These are phyloP conservation scores for Cirrhinus mrigala DNA, from an alignment of 2,797 vertebrate genomes.

Conservation along the genomic window DNA sequence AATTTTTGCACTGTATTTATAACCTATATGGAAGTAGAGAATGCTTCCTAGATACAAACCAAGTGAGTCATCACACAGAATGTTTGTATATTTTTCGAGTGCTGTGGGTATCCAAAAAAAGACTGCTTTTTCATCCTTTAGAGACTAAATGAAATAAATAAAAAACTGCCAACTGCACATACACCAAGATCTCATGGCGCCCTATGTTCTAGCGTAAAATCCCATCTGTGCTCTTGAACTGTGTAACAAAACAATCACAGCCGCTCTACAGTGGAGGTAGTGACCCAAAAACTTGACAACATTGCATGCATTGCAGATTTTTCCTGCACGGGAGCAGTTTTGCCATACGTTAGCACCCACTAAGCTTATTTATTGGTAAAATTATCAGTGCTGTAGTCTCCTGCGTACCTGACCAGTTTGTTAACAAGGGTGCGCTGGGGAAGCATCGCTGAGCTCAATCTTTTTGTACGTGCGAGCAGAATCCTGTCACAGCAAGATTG, in stretches of 20 bases:
- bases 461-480: constrained; percentile 28
- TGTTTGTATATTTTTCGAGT: background rate
- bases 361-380: constrained; percentile 28
- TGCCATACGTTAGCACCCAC: constrained; percentile 26
- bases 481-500: constrained; percentile 25
- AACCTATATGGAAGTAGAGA: background rate
- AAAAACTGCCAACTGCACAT: background rate
- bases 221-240: constrained; percentile 14
- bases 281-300: constrained; percentile 25
- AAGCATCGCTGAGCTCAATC: constrained; percentile 7
- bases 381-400: constrained; percentile 29
- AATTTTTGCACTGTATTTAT: background rate
- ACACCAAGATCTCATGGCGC: background rate
- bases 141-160: background rate
- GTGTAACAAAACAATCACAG: background rate
- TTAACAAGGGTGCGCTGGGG: constrained; percentile 16
- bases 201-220: constrained; percentile 2
- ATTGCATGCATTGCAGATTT: constrained; percentile 13
- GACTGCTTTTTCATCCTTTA: background rate
- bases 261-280: background rate
- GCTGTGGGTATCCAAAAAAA: background rate
- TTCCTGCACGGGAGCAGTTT: background rate
- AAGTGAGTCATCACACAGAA: constrained; percentile 13
- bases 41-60: background rate
- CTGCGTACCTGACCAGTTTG: constrained; percentile 37